These are phyloP conservation scores for Marisa cornuarietis DNA, from an alignment of 1,140 invertebrate genomes.

Conservation along the genomic window DNA sequence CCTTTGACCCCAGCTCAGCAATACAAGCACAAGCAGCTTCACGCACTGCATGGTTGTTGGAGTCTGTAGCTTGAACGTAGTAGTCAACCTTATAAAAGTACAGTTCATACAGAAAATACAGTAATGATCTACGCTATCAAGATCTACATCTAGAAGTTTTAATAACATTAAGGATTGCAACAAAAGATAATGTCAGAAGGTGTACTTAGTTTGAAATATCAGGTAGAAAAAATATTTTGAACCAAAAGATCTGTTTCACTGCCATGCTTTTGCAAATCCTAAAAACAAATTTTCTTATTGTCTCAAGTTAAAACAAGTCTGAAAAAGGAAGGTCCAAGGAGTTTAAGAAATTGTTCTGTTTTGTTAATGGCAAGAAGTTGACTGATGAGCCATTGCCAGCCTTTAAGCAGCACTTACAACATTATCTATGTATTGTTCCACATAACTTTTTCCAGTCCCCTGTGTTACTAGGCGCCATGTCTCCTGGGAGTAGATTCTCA, in stretches of 20 bases:
- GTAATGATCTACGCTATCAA: neutral
- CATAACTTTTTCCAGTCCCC: slow-evolving; percentile 66
- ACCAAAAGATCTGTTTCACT: too few species aligned
- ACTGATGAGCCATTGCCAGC: too few species aligned
- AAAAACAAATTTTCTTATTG: too few species aligned
- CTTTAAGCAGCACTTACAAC: slow-evolving; percentile 57
- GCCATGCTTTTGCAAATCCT: too few species aligned
- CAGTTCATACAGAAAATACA: neutral
- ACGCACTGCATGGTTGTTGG: slow-evolving; percentile 72
- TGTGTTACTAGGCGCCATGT: slow-evolving; percentile 70
- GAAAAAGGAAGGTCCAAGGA: too few species aligned
- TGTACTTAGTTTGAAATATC: neutral
- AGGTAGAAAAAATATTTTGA: neutral
- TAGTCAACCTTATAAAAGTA: slow-evolving; percentile 65
- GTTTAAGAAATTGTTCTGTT: too few species aligned
- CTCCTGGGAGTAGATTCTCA: slow-evolving; percentile 71
- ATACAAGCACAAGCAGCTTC: slow-evolving; percentile 73
- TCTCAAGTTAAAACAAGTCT: too few species aligned
- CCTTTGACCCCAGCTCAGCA: slow-evolving; percentile 70
- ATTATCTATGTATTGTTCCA: slow-evolving; percentile 69
- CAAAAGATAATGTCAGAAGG: neutral
- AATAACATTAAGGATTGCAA: neutral
- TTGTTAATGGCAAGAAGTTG: too few species aligned
- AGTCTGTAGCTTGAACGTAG: slow-evolving; percentile 68
- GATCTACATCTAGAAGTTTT: neutral